phyloP scores from a whole-genome alignment of 2,888 invertebrate species.

The Mesorhabditis belari region DNA sequence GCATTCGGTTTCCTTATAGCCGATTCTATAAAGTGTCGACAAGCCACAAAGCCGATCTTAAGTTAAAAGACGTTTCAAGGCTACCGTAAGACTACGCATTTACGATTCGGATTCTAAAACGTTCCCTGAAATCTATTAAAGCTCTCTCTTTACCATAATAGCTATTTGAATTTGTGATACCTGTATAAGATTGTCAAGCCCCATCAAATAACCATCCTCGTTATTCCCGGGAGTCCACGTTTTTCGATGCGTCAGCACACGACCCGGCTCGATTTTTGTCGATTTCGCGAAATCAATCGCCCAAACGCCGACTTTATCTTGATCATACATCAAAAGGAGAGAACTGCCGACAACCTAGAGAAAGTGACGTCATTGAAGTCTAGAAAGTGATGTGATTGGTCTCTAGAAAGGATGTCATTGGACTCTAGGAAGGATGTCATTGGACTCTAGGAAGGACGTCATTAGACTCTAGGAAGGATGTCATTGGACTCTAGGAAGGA shows the following conservation, averaged over 20 bases:
- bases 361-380: background rate
- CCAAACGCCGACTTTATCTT: constrained; percentile 81
- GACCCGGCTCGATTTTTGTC: constrained; percentile 63
- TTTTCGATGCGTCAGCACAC: constrained; percentile 67
- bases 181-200: constrained; percentile 79
- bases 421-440: too few relatives aligned
- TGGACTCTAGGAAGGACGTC: background rate
- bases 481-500: too few relatives aligned
- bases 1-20: constrained; percentile 12
- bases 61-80: too few relatives aligned
- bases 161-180: too few relatives aligned
- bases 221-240: constrained; percentile 88
- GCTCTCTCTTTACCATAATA: too few relatives aligned
- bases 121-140: background rate
- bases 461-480: background rate
- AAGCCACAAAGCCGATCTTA: background rate
- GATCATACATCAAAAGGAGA: constrained; percentile 85
- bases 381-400: background rate
- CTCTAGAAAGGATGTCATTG: too few relatives aligned
- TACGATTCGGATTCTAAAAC: background rate
- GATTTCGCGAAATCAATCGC: constrained; percentile 95
- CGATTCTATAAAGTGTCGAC: constrained; percentile 8
- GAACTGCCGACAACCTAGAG: constrained; percentile 79
- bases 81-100: too few relatives aligned
- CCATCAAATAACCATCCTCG: constrained; percentile 87